These are phyloP conservation scores for Ailurus styani DNA, from an alignment of 2,113 vertebrate species.

Conservation along the genomic window DNA sequence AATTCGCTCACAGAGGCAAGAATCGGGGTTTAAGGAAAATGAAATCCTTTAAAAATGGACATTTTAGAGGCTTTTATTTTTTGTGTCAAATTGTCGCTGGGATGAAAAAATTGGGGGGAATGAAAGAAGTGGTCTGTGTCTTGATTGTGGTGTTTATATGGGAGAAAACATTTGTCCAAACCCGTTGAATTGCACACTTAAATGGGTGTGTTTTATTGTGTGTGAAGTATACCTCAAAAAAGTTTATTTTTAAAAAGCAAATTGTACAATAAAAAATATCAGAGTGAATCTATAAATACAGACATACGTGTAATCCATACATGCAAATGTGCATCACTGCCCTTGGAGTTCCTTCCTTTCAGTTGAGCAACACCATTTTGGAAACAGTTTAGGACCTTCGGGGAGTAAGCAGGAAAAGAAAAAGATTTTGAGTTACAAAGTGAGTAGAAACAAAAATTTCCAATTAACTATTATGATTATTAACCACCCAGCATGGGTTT, in stretches of 20 bases:
- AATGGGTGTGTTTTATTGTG: background rate
- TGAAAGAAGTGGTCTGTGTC: background rate
- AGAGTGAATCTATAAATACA: background rate
- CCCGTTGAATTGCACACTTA: background rate
- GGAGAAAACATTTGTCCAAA: background rate
- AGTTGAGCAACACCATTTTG: background rate
- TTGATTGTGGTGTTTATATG: background rate
- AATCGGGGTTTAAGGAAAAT: background rate
- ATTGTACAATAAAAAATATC: background rate
- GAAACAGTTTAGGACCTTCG: background rate
- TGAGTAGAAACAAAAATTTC: conserved; percentile 28
- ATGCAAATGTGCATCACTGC: background rate
- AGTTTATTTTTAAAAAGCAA: background rate
- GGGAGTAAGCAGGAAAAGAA: background rate
- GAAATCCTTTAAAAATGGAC: background rate
- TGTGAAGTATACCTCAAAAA: background rate
- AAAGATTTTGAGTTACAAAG: background rate
- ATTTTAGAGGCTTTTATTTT: background rate
- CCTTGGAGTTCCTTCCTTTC: background rate
- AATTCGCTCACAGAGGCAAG: background rate
- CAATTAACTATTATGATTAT: conserved; percentile 7
- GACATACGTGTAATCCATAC: background rate
- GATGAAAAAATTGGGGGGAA: background rate
- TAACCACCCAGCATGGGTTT: conserved; percentile 18
- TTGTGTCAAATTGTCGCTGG: background rate